phyloP scores from a whole-genome alignment of 2,797 vertebrate genomes.

The Ctenosaura bakeri region DNA sequence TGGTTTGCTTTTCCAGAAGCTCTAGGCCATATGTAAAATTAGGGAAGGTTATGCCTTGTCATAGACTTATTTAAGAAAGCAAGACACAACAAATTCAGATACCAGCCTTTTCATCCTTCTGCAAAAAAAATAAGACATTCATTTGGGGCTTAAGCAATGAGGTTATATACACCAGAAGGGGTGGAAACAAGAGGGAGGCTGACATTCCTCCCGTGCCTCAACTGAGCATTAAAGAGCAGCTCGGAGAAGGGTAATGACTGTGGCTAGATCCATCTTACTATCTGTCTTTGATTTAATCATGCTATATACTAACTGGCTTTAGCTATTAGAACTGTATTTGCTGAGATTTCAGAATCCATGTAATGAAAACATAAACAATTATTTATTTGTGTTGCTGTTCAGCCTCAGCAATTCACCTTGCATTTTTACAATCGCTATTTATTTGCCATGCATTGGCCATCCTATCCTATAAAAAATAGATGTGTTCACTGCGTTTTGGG shows the following conservation, averaged over 20 bases:
- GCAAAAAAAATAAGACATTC: background rate
- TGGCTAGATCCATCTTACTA: constrained; percentile 64
- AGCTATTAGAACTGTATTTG: constrained; percentile 78
- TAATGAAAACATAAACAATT: constrained; percentile 69
- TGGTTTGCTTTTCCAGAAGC: background rate
- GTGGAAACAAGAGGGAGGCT: background rate
- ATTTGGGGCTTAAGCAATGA: background rate
- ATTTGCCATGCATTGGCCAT: constrained; percentile 73
- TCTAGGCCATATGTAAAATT: background rate
- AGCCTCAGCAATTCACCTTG: constrained; percentile 62
- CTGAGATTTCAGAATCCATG: constrained; percentile 74
- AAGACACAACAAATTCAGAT: too few species aligned
- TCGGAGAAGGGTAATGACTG: constrained; percentile 54
- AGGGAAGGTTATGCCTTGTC: background rate
- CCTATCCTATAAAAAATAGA: constrained; percentile 65
- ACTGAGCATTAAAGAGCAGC: background rate
- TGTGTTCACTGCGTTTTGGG: constrained; percentile 63
- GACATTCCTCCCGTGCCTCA: background rate
- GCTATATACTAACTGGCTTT: constrained; percentile 72
- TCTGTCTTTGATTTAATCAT: constrained; percentile 72
- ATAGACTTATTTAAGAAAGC: background rate
- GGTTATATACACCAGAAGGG: background rate
- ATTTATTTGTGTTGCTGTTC: constrained; percentile 71
- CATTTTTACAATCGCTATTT: constrained; percentile 72
- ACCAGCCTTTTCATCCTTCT: background rate